Conservation (phyloP, 2,797 vertebrate genomes). For the Carcharodon carcharias region DNA sequence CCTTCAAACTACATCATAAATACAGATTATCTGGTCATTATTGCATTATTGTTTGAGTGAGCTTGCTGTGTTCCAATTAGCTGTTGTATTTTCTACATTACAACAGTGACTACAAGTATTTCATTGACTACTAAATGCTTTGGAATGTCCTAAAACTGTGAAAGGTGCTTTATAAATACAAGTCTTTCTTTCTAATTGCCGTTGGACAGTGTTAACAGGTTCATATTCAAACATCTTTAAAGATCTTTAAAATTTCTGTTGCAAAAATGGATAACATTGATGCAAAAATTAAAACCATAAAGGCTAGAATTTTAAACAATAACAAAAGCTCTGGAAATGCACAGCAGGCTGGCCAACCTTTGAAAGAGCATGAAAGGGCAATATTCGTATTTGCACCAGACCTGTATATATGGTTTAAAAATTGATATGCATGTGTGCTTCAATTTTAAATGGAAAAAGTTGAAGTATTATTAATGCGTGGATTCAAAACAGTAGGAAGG, state of each 20-base stretch:
- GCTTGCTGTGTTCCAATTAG: no score
- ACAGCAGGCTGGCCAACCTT: neutral
- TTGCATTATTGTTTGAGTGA: no score
- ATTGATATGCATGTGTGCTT: neutral
- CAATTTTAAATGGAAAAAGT: neutral
- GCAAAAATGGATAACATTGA: neutral
- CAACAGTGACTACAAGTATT: no score
- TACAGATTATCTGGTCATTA: no score
- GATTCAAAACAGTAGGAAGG: constrained; percentile 20
- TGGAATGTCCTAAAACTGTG: neutral
- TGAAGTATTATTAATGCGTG: neutral
- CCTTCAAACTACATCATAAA: no score
- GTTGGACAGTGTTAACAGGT: neutral
- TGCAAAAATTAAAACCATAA: neutral
- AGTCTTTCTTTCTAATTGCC: neutral
- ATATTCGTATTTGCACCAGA: neutral
- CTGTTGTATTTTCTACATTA: no score
- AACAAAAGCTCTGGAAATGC: neutral
- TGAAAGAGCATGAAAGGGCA: neutral
- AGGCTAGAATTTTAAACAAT: neutral
- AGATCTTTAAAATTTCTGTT: neutral
- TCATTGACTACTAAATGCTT: no score
- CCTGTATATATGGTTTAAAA: neutral
- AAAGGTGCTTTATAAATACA: neutral
- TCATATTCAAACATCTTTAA: neutral